Base-by-base conservation (phyloP, 2,113 vertebrate species). In the Ciconia stormi region DNA sequence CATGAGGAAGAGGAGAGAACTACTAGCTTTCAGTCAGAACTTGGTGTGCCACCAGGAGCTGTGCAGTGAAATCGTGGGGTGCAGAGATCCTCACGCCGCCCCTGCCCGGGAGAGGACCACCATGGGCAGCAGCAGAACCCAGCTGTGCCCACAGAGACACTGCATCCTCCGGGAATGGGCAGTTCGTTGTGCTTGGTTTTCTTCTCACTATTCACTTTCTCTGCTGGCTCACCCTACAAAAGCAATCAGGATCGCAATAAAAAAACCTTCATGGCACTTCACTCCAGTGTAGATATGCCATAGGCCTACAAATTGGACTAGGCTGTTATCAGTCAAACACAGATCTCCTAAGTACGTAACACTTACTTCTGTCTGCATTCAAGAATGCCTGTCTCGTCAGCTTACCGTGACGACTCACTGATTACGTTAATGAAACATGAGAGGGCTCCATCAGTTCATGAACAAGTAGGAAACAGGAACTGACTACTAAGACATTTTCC, bases 281-380 rank as follows among this genome's bases (percentile, higher is more conserved):
- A 38, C 56, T 42, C 18, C 29, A 27, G 59, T 5, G 34, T 32
- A 80, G 58, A 40, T 83, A 55, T 4, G 36, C 58, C 12, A 3
- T 2, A 62, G 52, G 47, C 61, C 71, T 77, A 83, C 76, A 83
- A 69, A 55, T 47, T 63, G 42, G 32, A 63, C 44, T 6, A 18
- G 38, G 47, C 62, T 90, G 80, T 95, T 90, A 95, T 69, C 89
- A 90, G 67, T 21, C 80, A 91, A 83, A 82, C 72, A 73, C 92
- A 81, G 49, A 83, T 73, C 89, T 91, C 92, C 73, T 72, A 73
- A 86, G 49, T 56, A 56, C 72, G 10, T 30, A 77, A 82, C 58
- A 27, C 34, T n/a, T 59, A 63, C 34, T 91, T 56, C 72, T 78
- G 40, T 47, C 63, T 62, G 61, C n/a, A 19, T 61, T 81, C 77